A percentile compares a stretch with the other conserved stretches of the same genome.
phyloP scores from a whole-genome alignment of 2,113 vertebrate genomes.

The Tinamus guttatus region DNA sequence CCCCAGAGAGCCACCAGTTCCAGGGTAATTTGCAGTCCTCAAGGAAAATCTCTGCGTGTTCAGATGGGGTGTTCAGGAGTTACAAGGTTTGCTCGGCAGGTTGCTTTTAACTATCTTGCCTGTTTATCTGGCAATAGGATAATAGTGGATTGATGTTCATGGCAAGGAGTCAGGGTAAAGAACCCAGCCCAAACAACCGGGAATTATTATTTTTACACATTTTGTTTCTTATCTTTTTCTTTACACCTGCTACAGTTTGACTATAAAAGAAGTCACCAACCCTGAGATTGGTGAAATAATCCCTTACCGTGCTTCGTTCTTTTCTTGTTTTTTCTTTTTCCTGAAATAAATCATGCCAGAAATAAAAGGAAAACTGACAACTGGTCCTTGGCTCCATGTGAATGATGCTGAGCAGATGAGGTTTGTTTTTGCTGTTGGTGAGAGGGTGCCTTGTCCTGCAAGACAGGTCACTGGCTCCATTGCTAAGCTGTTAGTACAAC shows the following conservation, averaged over 20 bases:
- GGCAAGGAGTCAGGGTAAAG: not conserved
- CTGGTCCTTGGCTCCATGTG: not conserved
- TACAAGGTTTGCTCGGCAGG: conserved; percentile 7
- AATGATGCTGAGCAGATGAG: not conserved
- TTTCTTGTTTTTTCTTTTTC: not conserved
- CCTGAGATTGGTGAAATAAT: not conserved
- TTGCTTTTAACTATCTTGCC: not conserved
- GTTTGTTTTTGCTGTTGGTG: not conserved
- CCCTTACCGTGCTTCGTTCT: not conserved
- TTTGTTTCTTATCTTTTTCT: not conserved
- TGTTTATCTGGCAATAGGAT: not conserved
- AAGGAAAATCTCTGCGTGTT: not conserved
- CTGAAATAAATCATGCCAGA: not conserved
- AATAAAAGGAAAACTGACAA: not conserved
- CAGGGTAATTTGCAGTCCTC: not conserved
- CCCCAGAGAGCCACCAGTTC: not conserved
- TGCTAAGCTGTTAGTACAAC: not conserved
- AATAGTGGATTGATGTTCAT: not conserved
- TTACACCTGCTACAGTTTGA: not conserved
- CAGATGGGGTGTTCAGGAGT: not conserved
- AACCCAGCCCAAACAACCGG: not conserved
- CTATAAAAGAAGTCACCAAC: not conserved
- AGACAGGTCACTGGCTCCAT: not conserved
- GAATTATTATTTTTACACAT: not conserved
- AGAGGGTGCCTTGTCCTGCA: not conserved